A percentile compares a stretch with the other conserved stretches of the same genome.
Conservation (phyloP, 2,888 invertebrate species). For the Caenorhabditis afra region DNA sequence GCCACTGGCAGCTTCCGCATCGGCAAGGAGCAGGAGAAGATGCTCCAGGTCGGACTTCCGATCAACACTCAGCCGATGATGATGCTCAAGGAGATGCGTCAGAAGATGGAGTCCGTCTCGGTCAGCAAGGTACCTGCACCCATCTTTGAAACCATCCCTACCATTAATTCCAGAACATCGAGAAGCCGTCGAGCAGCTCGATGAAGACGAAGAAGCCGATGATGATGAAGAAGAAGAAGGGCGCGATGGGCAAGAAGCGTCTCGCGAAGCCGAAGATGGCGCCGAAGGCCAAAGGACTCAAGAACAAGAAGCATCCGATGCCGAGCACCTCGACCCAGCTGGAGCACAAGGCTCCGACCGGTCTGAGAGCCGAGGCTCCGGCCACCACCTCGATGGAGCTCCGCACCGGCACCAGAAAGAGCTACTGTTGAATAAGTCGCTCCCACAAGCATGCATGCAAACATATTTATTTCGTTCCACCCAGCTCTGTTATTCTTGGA, state of each 20-base stretch:
- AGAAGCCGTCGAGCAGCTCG: slow-evolving; percentile 33
- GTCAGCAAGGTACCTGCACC: slow-evolving; percentile 29
- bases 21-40: slow-evolving; percentile 46
- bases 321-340: background rate
- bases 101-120: slow-evolving; percentile 42
- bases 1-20: slow-evolving; percentile 50
- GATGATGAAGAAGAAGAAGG: slow-evolving; percentile 1
- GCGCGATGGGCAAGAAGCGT: slow-evolving; percentile 31
- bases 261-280: slow-evolving; percentile 33
- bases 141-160: background rate
- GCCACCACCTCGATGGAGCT: slow-evolving; percentile 45
- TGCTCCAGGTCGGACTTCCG: slow-evolving; percentile 41
- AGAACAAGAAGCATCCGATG: slow-evolving; percentile 26
- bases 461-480: background rate
- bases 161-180: slow-evolving; percentile 24
- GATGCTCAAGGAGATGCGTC: slow-evolving; percentile 46
- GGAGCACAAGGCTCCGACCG: slow-evolving; percentile 30
- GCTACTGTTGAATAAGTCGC: slow-evolving; percentile 44
- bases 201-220: slow-evolving; percentile 12
- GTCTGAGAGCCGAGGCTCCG: slow-evolving; percentile 14
- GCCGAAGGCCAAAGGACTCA: slow-evolving; percentile 27
- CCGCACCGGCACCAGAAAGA: slow-evolving; percentile 56
- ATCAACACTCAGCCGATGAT: slow-evolving; percentile 36
- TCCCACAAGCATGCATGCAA: too few species aligned
- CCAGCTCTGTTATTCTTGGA: slow-evolving; percentile 2